phyloP scores from a whole-genome alignment of 2,888 invertebrate species.

The Cryptus armator region DNA sequence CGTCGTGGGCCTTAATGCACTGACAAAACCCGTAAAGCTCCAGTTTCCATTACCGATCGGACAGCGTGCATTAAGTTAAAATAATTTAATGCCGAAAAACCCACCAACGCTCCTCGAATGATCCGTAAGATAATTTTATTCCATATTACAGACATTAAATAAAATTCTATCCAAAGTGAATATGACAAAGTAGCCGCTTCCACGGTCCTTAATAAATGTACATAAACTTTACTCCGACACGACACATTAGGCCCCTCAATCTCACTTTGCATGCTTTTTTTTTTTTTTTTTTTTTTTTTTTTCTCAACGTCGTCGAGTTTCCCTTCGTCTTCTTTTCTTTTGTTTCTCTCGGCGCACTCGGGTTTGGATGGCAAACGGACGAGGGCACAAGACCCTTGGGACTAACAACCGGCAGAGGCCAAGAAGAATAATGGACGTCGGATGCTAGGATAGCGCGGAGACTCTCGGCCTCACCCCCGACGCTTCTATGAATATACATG shows the following conservation, averaged over 20 bases:
- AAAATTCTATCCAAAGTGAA: slow-evolving; percentile 1
- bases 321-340: neutral
- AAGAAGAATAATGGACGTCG: slow-evolving; percentile 66
- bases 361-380: slow-evolving; percentile 37
- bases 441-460: slow-evolving; percentile 53
- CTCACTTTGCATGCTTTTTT: slow-evolving; percentile 30
- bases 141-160: neutral
- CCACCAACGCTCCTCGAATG: neutral
- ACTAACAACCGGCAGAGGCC: slow-evolving; percentile 58
- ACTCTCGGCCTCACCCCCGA: slow-evolving; percentile 51
- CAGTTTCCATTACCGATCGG: slow-evolving; percentile 7
- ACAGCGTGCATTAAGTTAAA: slow-evolving; percentile 7
- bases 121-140: neutral
- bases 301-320: neutral
- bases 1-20: slow-evolving; percentile 23
- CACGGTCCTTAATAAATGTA: slow-evolving; percentile 39
- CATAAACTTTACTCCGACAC: slow-evolving; percentile 49
- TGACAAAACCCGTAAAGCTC: slow-evolving; percentile 2
- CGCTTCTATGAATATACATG: slow-evolving; percentile 75
- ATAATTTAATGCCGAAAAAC: neutral
- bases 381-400: slow-evolving; percentile 66
- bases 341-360: slow-evolving; percentile 16
- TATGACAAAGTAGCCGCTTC: slow-evolving; percentile 30
- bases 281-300: slow-evolving; percentile 9
- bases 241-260: slow-evolving; percentile 52